phyloP scores from a whole-genome alignment of 2,888 invertebrate genomes.

The Erebia ligea region DNA sequence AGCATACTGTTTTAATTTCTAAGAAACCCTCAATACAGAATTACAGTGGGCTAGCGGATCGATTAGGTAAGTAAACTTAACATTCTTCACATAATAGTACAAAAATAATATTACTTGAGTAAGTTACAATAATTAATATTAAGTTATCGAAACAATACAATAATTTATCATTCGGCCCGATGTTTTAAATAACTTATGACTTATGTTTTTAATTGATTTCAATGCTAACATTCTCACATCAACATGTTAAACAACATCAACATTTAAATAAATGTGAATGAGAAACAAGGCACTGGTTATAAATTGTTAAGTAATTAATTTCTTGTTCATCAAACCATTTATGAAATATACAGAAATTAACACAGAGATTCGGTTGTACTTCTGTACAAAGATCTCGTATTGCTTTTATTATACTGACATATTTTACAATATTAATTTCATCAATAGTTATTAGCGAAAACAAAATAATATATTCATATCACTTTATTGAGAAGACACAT shows the following conservation, averaged over 20 bases:
- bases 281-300: conserved; percentile 8
- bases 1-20: conserved; percentile 84
- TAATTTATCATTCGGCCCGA: conserved; percentile 43
- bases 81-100: conserved; percentile 70
- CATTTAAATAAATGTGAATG: neutral
- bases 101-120: conserved; percentile 76
- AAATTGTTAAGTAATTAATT: neutral
- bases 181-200: conserved; percentile 46
- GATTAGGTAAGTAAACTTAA: conserved; percentile 80
- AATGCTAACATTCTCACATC: no score
- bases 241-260: no score
- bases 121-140: conserved; percentile 50
- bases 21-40: conserved; percentile 81
- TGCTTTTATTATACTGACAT: no score
- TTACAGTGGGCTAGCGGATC: conserved; percentile 79
- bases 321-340: neutral
- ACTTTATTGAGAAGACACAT: no score
- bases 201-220: conserved; percentile 26
- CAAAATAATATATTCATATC: no score
- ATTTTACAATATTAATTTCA: no score
- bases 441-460: no score
- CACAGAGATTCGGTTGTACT: no score
- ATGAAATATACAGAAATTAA: no score
- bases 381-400: no score
- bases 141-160: conserved; percentile 49